Evolutionary conservation across 2,888 invertebrate genomes (phyloP).

Genomic region (Deilephila porcellus): DNA sequence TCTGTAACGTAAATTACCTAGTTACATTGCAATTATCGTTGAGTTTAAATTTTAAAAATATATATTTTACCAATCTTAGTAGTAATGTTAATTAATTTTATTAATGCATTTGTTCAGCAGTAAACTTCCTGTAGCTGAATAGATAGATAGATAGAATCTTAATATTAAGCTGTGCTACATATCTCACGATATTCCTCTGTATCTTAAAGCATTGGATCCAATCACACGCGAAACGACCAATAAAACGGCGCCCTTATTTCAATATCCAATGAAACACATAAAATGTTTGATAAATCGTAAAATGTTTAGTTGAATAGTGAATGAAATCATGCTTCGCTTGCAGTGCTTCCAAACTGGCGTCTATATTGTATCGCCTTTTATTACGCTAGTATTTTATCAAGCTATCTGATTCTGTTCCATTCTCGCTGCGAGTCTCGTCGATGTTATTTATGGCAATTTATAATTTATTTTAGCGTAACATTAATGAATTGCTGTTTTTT

Average conservation of each 20-base stretch:
- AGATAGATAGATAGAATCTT: too few relatives aligned
- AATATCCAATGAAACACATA: conserved; percentile 28
- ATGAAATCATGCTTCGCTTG: conserved; percentile 30
- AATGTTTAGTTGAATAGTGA: conserved; percentile 29
- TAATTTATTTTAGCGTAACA: conserved; percentile 1
- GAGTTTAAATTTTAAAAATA: too few relatives aligned
- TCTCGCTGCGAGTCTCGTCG: conserved; percentile 15
- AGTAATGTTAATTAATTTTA: not conserved
- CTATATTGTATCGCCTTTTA: conserved; percentile 33
- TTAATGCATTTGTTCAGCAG: too few relatives aligned
- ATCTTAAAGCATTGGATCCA: conserved; percentile 1
- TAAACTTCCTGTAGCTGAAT: too few relatives aligned
- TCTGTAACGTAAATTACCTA: too few relatives aligned
- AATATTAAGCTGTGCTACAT: not conserved
- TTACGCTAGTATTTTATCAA: conserved; percentile 35
- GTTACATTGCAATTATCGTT: not conserved
- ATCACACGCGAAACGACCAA: conserved; percentile 15
- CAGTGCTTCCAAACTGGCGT: conserved; percentile 26
- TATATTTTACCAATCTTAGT: not conserved
- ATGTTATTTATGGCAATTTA: conserved; percentile 7
- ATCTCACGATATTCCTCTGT: not conserved
- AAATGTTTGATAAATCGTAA: conserved; percentile 31
- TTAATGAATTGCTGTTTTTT: conserved; percentile 1
- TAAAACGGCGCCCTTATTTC: conserved; percentile 25
- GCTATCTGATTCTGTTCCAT: conserved; percentile 32